A percentile compares a stretch with the other conserved stretches of the same genome.
Evolutionary conservation across 2,113 vertebrate genomes (phyloP).

Genomic region (Fulica atra): DNA sequence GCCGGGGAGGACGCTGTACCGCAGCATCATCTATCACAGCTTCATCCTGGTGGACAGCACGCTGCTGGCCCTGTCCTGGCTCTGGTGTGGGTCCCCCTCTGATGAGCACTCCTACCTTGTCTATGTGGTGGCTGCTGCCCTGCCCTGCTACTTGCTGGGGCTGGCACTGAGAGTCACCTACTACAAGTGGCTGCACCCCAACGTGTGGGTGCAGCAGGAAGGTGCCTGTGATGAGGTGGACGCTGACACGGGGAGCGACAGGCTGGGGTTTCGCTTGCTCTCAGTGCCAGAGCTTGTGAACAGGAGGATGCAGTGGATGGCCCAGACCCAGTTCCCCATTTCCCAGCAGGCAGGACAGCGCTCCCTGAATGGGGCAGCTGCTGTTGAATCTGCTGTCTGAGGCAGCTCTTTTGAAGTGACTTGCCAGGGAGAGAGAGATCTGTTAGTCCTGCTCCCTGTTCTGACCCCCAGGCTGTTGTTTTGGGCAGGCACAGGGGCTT

Average conservation of each 20-base stretch:
- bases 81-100: conserved; percentile 52
- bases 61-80: conserved; percentile 80
- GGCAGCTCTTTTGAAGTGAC: neutral
- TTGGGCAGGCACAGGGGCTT: neutral
- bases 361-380: neutral
- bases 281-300: neutral
- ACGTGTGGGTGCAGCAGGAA: fast-evolving
- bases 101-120: conserved; percentile 29
- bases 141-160: conserved; percentile 78
- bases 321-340: neutral
- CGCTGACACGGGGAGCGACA: fast-evolving
- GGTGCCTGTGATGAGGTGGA: neutral
- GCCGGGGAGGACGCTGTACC: conserved; percentile 77
- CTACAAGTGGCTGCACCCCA: conserved; percentile 88
- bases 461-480: neutral
- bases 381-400: neutral
- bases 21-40: conserved; percentile 84
- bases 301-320: conserved; percentile 41
- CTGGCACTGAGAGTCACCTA: conserved; percentile 81
- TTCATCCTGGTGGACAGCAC: conserved; percentile 82
- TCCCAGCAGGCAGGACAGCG: fast-evolving
- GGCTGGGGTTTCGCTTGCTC: fast-evolving
- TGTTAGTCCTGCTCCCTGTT: neutral
- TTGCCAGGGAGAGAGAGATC: fast-evolving
- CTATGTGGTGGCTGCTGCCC: conserved; percentile 17